These are phyloP conservation scores for Ormyrus nitidulus DNA, from an alignment of 2,888 invertebrate genomes.

Conservation along the genomic window DNA sequence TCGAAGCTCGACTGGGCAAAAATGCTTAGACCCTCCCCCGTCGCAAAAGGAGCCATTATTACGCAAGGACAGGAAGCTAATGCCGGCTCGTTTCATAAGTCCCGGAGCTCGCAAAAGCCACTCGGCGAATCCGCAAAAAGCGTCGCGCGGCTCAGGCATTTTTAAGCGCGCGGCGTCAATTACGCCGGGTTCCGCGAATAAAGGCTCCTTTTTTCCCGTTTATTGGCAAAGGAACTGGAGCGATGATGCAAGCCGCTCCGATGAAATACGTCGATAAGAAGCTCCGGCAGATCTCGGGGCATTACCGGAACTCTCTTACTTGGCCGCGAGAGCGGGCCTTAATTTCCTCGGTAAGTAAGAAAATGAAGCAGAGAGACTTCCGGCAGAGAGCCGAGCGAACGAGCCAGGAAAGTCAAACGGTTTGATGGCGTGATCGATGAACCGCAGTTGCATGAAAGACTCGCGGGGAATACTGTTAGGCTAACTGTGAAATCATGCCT, in stretches of 20 bases:
- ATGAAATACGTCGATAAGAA: slow-evolving; percentile 47
- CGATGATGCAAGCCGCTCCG: slow-evolving; percentile 40
- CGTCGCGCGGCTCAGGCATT: slow-evolving; percentile 1
- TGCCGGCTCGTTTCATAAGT: slow-evolving; percentile 8
- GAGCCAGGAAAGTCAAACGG: slow-evolving; percentile 27
- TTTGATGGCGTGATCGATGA: slow-evolving; percentile 57
- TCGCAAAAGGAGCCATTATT: background rate
- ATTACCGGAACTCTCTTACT: slow-evolving; percentile 29
- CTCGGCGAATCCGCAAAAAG: slow-evolving; percentile 1
- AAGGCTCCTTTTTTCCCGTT: background rate
- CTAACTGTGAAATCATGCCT: slow-evolving; percentile 59
- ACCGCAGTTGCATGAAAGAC: slow-evolving; percentile 48
- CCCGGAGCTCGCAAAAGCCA: background rate
- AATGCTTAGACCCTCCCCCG: too few relatives aligned
- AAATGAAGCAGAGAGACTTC: slow-evolving; percentile 34
- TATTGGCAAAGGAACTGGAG: slow-evolving; percentile 34
- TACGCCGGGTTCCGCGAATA: slow-evolving; percentile 4
- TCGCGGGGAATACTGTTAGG: slow-evolving; percentile 53
- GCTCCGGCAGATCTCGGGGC: background rate
- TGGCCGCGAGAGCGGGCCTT: background rate
- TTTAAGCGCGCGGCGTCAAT: background rate
- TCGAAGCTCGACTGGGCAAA: too few relatives aligned
- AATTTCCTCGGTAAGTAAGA: slow-evolving; percentile 39
- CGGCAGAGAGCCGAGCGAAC: slow-evolving; percentile 33
- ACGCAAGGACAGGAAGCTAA: slow-evolving; percentile 17